Evolutionary conservation across 2,113 vertebrate species (phyloP).

Genomic region (Prochilodus magdalenae): DNA sequence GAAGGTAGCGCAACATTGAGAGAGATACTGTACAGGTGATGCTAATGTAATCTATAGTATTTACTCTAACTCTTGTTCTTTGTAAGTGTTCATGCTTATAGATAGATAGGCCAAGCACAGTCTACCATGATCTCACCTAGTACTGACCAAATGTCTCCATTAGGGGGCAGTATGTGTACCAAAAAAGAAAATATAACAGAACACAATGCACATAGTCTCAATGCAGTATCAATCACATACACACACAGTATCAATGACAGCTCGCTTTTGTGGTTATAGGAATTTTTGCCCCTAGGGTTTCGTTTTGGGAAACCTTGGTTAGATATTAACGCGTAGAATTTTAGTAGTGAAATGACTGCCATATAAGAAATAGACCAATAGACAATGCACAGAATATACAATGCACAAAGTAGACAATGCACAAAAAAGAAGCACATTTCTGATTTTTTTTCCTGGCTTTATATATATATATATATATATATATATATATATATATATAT

Average conservation of each 20-base stretch:
- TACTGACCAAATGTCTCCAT: constrained; percentile 38
- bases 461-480: no score
- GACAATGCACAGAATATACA: no score
- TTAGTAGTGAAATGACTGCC: constrained; percentile 38
- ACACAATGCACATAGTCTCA: constrained; percentile 6
- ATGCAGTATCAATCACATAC: constrained; percentile 40
- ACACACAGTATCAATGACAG: constrained; percentile 41
- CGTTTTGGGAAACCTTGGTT: neutral
- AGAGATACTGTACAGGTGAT: constrained; percentile 18
- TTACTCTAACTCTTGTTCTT: constrained; percentile 9
- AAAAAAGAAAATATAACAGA: neutral
- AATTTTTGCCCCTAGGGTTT: neutral
- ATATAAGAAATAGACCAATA: neutral
- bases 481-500: no score
- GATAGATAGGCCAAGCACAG: constrained; percentile 10
- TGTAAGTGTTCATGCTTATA: constrained; percentile 35
- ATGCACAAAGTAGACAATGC: no score
- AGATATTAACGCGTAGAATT: constrained; percentile 1
- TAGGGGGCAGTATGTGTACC: constrained; percentile 35
- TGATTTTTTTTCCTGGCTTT: neutral
- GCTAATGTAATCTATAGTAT: constrained; percentile 21
- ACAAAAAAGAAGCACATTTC: constrained; percentile 7
- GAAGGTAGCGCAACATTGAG: neutral
- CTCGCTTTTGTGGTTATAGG: neutral
- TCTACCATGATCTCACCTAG: constrained; percentile 11